Base-by-base conservation (phyloP, 2,797 vertebrate genomes). In the Buphagus erythrorhynchus region DNA sequence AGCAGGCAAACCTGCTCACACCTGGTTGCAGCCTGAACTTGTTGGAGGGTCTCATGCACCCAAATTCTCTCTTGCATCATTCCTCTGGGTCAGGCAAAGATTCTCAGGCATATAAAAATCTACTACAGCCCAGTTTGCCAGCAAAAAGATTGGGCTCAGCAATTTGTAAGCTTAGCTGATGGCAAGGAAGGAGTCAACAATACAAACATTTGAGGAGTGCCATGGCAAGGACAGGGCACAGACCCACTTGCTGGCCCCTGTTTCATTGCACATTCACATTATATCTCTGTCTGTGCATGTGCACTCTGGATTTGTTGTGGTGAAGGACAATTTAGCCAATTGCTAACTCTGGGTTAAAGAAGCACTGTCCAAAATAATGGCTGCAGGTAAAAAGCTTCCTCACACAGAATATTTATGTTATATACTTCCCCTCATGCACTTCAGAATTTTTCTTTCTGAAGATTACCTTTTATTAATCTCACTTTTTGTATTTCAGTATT, bases 41-140 rank as follows among this genome's bases (percentile, higher is more conserved):
- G 73, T 84, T 35, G 38, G 49, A 74, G 57, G 86, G 62, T 86
- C 76, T 75, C 42, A 13, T 3, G 13, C 3, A 4, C 45, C 49
- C 42, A 75, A 2, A 68, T 46, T 78, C 83, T 88, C 69, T 40
- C 68, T 95, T 94, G n/a, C 38, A 57, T 83, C 83, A 75, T 62
- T 61, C 48, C 28, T 46, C 40, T 54, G 63, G 48, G 8, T 51
- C 61, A 61, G 57, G 43, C 36, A 72, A 35, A 63, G 36, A 86
- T 45, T 74, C 48, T 25, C 22, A 9, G 48, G 40, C 11, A 17
- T 21, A 40, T 9, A 57, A 61, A 83, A 69, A 25, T 28, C 35
- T 59, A 35, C 65, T 38, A 16, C 20, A 67, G 31, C n/a, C 51
- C 7, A 2, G 22, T 40, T 73, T 38, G 62, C 10, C 12, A 33